Conservation (phyloP, 2,888 invertebrate species). For the Caenorhabditis virilis region DNA sequence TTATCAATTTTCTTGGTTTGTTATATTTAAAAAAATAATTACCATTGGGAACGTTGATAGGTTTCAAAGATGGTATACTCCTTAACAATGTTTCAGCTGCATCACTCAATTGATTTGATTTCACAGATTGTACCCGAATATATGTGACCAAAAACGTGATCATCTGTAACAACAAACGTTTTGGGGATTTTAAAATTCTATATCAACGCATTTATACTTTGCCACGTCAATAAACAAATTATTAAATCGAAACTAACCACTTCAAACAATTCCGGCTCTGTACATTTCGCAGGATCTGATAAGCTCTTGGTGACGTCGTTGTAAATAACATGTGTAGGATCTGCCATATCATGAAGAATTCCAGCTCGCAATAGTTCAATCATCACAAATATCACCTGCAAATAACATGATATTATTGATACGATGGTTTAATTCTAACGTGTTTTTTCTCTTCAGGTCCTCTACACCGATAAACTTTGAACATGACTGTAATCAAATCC, state of each 20-base stretch:
- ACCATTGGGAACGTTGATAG: no score
- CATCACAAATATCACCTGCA: constrained; percentile 2
- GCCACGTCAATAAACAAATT: not conserved
- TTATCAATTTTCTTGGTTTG: no score
- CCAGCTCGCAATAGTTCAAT: not conserved
- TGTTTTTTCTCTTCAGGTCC: constrained; percentile 17
- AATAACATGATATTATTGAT: not conserved
- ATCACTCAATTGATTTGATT: not conserved
- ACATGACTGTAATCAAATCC: not conserved
- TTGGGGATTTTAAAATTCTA: not conserved
- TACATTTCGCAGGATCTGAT: constrained; percentile 7
- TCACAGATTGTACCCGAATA: not conserved
- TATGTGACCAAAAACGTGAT: not conserved
- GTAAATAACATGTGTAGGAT: constrained; percentile 1
- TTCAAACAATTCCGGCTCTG: constrained; percentile 17
- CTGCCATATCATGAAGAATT: not conserved
- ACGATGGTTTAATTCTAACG: constrained; percentile 1
- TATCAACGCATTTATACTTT: not conserved
- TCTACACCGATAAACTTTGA: constrained; percentile 13
- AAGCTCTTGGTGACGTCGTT: constrained; percentile 7
- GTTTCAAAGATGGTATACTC: not conserved
- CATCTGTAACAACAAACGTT: constrained; percentile 1
- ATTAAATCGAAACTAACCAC: constrained; percentile 4
- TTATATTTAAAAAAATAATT: no score
- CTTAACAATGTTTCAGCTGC: not conserved